phyloP scores from a whole-genome alignment of 2,888 invertebrate species.

The Mythimna ferrago region DNA sequence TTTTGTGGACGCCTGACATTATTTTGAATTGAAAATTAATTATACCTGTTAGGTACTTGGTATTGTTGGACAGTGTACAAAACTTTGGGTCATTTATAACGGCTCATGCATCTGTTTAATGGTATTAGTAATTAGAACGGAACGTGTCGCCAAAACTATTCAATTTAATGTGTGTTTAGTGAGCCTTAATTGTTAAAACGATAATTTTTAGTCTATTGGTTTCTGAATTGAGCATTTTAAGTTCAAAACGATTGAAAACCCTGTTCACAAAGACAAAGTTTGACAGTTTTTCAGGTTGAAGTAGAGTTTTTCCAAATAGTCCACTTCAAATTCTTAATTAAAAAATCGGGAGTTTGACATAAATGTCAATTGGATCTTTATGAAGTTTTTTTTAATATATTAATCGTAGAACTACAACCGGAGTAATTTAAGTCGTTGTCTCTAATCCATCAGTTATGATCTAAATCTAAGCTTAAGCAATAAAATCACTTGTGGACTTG shows the following conservation, averaged over 20 bases:
- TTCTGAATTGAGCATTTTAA: background rate
- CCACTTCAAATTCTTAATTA: background rate
- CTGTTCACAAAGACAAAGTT: too few species aligned
- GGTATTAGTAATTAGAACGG: constrained; percentile 28
- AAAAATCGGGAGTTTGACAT: background rate
- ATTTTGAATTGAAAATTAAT: constrained; percentile 29
- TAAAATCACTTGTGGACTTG: constrained; percentile 16
- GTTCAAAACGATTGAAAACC: background rate
- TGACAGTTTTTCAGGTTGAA: background rate
- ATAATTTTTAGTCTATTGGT: background rate
- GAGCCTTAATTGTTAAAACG: background rate
- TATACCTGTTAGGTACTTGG: constrained; percentile 25
- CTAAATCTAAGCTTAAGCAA: constrained; percentile 19
- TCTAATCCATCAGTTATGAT: constrained; percentile 22
- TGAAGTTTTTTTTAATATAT: background rate
- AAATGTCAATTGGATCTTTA: too few species aligned
- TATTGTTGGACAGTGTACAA: constrained; percentile 20
- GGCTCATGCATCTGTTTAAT: constrained; percentile 12
- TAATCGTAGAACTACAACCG: background rate
- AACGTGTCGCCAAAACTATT: constrained; percentile 24
- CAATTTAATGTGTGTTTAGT: constrained; percentile 3
- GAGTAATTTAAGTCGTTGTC: constrained; percentile 4
- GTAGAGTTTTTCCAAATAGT: background rate
- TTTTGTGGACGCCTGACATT: constrained; percentile 5
- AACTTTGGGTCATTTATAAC: constrained; percentile 42